Evolutionary conservation across 1,140 invertebrate genomes (phyloP).

Genomic region (Telenomus remus): DNA sequence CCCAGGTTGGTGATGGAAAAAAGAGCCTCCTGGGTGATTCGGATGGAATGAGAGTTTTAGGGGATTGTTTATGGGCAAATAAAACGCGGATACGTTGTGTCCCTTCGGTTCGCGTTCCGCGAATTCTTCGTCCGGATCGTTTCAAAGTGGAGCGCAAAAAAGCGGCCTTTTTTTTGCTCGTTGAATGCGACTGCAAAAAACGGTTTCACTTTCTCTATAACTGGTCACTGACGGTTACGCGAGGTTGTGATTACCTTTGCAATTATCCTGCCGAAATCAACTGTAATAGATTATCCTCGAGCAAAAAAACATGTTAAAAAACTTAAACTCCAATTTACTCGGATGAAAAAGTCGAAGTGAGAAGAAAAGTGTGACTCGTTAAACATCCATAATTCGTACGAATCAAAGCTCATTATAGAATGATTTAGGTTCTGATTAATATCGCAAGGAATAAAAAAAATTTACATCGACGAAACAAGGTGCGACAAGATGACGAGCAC

Average conservation of each 20-base stretch:
- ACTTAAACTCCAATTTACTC: not conserved
- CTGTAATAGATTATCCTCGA: not conserved
- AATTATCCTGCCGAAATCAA: constrained; percentile 16
- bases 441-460: not conserved
- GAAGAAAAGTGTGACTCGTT: too few relatives aligned
- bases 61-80: constrained; percentile 53
- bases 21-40: not conserved
- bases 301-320: not conserved
- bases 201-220: constrained; percentile 42
- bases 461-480: not conserved
- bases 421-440: too few relatives aligned
- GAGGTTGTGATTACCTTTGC: constrained; percentile 2
- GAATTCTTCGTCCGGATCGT: constrained; percentile 37
- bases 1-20: not conserved
- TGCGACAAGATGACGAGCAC: too few relatives aligned
- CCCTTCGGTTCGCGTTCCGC: constrained; percentile 39
- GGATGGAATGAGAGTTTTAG: not conserved
- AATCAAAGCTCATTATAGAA: too few relatives aligned
- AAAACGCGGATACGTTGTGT: constrained; percentile 57
- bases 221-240: constrained; percentile 30
- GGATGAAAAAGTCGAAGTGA: too few relatives aligned
- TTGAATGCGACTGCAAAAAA: constrained; percentile 29
- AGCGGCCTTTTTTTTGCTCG: constrained; percentile 38
- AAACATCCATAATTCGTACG: too few relatives aligned
- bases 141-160: constrained; percentile 59